Percentiles rank a stretch among this genome's conserved stretches.
Evolutionary conservation across 1,140 invertebrate genomes (phyloP).

Genomic region (Popillia japonica): DNA sequence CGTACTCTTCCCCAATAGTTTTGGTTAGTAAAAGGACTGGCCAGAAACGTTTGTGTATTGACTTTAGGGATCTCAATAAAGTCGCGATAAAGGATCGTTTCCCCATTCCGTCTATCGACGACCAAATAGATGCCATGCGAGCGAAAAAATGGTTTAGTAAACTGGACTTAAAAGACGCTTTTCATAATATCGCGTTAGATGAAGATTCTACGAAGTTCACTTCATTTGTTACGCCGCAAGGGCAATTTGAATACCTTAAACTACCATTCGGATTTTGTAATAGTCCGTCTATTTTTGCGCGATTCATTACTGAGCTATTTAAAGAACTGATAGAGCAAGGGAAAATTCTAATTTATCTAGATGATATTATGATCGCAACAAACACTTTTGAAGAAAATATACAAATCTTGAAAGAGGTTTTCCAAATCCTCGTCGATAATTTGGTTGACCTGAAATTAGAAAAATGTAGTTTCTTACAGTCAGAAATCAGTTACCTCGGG

Average conservation of each 20-base stretch:
- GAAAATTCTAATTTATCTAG: conserved; percentile 36
- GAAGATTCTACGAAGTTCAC: conserved; percentile 29
- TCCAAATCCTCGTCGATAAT: background rate
- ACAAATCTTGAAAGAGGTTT: conserved; percentile 19
- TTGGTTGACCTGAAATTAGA: conserved; percentile 13
- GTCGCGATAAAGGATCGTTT: background rate
- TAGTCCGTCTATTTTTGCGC: conserved; percentile 57
- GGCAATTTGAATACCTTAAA: conserved; percentile 61
- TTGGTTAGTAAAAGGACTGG: conserved; percentile 63
- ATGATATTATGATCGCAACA: conserved; percentile 36
- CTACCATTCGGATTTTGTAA: too few relatives aligned
- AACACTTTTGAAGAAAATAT: too few relatives aligned
- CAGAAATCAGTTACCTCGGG: conserved; percentile 29
- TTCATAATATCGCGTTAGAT: conserved; percentile 4
- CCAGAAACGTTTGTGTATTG: background rate
- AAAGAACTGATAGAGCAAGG: background rate
- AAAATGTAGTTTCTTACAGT: conserved; percentile 39
- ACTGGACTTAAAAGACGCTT: conserved; percentile 16
- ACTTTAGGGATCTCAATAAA: conserved; percentile 4
- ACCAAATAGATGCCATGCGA: conserved; percentile 22
- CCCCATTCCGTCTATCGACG: conserved; percentile 33
- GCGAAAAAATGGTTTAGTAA: conserved; percentile 5
- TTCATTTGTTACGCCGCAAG: conserved; percentile 52
- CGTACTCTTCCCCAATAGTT: conserved; percentile 61
- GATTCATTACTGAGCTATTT: conserved; percentile 17